Evolutionary conservation across 64 coral and sea anemone genomes (phyloP).

Genomic region (Pocillopora damicornis): DNA sequence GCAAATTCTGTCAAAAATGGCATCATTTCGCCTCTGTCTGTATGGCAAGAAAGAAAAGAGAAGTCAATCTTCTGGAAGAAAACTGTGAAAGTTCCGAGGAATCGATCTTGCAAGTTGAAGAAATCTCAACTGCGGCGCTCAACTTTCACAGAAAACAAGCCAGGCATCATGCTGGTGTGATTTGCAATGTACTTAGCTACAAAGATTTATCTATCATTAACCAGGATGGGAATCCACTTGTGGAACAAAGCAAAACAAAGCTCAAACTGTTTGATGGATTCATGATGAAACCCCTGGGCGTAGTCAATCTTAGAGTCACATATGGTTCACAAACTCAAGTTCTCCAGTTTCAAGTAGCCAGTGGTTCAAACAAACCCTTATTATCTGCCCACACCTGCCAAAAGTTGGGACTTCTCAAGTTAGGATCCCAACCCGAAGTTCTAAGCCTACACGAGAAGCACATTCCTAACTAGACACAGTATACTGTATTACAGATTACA

Average conservation of each 20-base stretch:
- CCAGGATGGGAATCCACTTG: slow-evolving; percentile 42
- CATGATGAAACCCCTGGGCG: slow-evolving; percentile 38
- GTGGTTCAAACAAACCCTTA: slow-evolving; percentile 36
- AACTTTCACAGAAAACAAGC: not conserved
- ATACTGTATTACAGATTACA: slow-evolving; percentile 4
- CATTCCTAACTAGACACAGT: slow-evolving; percentile 2
- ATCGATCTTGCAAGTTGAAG: slow-evolving; percentile 23
- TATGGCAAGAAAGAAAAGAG: slow-evolving; percentile 28
- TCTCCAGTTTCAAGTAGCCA: slow-evolving; percentile 48
- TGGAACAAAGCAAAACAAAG: slow-evolving; percentile 51
- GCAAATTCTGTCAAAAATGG: not conserved
- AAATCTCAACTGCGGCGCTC: not conserved
- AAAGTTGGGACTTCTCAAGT: slow-evolving; percentile 17
- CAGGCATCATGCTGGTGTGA: slow-evolving; percentile 10
- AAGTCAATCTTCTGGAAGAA: slow-evolving; percentile 1
- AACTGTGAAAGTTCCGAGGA: not conserved
- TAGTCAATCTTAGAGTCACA: slow-evolving; percentile 29
- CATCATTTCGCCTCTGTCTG: not conserved
- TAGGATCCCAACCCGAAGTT: slow-evolving; percentile 2
- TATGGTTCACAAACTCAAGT: slow-evolving; percentile 15
- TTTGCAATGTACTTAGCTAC: slow-evolving; percentile 50
- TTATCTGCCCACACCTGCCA: slow-evolving; percentile 54
- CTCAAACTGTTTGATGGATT: slow-evolving; percentile 41
- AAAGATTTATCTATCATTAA: slow-evolving; percentile 44
- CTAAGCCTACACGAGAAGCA: not conserved